Conservation (phyloP, 2,888 invertebrate species). For the Mantis religiosa region DNA sequence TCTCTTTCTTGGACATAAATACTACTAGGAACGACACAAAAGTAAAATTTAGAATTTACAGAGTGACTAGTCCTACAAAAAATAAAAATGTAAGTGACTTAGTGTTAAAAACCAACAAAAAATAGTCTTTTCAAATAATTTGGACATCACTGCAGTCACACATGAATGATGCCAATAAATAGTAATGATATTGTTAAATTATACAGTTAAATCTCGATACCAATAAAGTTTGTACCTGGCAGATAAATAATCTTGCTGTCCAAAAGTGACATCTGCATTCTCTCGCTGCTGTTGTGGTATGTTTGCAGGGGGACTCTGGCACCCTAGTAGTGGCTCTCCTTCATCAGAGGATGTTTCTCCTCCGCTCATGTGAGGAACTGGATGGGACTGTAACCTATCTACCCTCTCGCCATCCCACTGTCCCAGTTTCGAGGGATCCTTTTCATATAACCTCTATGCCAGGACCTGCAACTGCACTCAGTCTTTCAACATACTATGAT, state of each 20-base stretch:
- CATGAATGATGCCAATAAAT: too few relatives aligned
- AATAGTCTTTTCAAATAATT: too few relatives aligned
- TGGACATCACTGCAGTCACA: too few relatives aligned
- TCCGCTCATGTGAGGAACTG: conserved; percentile 21
- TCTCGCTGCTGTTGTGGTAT: not conserved
- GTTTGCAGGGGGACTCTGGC: conserved; percentile 14
- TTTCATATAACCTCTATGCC: conserved; percentile 75
- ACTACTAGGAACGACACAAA: too few relatives aligned
- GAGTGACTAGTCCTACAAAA: too few relatives aligned
- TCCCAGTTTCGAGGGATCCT: conserved; percentile 73
- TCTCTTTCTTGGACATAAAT: too few relatives aligned
- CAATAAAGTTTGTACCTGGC: not conserved
- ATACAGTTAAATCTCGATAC: too few relatives aligned
- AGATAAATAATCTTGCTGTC: not conserved
- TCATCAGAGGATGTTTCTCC: conserved; percentile 28
- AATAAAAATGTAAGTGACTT: too few relatives aligned
- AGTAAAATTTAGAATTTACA: too few relatives aligned
- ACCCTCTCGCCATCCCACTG: conserved; percentile 48
- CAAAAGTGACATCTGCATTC: not conserved
- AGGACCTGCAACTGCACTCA: conserved; percentile 53
- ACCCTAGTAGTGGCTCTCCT: conserved; percentile 22
- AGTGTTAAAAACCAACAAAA: too few relatives aligned
- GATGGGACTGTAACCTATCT: conserved; percentile 8
- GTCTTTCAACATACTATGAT: too few relatives aligned
- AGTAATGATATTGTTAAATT: too few relatives aligned